These are phyloP conservation scores for Sylvia atricapilla DNA, from an alignment of 2,113 vertebrate species.

Conservation along the genomic window DNA sequence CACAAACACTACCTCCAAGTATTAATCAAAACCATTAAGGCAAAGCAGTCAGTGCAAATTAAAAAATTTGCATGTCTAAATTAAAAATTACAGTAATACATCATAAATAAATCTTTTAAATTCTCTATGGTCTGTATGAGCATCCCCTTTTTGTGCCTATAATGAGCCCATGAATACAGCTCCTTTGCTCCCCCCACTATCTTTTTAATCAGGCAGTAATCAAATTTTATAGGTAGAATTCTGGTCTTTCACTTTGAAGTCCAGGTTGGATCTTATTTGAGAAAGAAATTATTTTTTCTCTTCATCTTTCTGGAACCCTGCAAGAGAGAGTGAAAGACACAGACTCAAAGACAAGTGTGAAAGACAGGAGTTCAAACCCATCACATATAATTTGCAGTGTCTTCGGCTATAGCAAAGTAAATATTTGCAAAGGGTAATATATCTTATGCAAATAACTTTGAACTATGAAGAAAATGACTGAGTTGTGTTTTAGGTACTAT, in stretches of 20 bases:
- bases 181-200: background rate
- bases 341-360: conserved; percentile 55
- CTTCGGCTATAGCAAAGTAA: conserved; percentile 72
- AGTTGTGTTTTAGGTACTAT: conserved; percentile 74
- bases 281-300: conserved; percentile 12
- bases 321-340: conserved; percentile 32
- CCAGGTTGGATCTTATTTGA: background rate
- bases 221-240: conserved; percentile 64
- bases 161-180: conserved; percentile 70
- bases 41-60: conserved; percentile 92
- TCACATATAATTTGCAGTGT: conserved; percentile 60
- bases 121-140: conserved; percentile 76
- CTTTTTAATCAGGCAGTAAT: conserved; percentile 59
- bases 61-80: conserved; percentile 93
- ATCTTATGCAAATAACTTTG: conserved; percentile 77
- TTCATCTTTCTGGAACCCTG: conserved; percentile 9
- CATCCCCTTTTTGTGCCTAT: conserved; percentile 79
- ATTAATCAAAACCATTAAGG: conserved; percentile 99
- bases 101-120: conserved; percentile 90
- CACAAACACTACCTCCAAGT: conserved; percentile 93
- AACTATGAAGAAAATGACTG: conserved; percentile 74
- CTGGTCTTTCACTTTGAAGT: conserved; percentile 51
- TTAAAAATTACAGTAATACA: conserved; percentile 93
- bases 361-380: conserved; percentile 56
- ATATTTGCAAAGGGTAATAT: conserved; percentile 76